Percentiles rank a stretch among this genome's conserved stretches.
phyloP scores from a whole-genome alignment of 1,140 invertebrate genomes.

The Lamellibrachia luymesi region DNA sequence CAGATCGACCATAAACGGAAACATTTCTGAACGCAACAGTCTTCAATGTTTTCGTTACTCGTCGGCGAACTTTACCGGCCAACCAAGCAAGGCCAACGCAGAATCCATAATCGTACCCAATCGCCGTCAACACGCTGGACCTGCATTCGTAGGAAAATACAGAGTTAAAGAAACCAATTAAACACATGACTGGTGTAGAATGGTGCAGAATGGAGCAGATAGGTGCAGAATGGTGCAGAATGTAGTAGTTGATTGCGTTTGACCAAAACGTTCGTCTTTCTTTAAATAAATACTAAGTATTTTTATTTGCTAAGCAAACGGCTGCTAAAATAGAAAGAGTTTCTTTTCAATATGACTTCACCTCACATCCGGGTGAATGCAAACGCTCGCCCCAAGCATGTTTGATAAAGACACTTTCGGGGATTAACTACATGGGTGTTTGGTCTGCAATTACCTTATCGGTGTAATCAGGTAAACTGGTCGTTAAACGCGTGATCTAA shows the following conservation, averaged over 20 bases:
- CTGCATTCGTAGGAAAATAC: neutral
- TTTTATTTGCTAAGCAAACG: neutral
- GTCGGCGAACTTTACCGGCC: neutral
- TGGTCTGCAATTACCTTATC: neutral
- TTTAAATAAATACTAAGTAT: neutral
- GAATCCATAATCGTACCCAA: neutral
- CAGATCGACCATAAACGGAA: neutral
- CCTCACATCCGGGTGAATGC: neutral
- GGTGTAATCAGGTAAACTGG: neutral
- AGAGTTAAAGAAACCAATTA: neutral
- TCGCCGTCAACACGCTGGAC: neutral
- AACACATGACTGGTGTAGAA: neutral
- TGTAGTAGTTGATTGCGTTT: neutral
- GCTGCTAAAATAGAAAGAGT: neutral
- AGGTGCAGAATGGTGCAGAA: neutral
- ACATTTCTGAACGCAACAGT: neutral
- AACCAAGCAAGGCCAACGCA: neutral
- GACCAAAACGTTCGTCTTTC: neutral
- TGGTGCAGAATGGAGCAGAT: neutral
- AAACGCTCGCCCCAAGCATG: neutral
- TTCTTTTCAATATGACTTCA: neutral
- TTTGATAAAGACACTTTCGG: neutral
- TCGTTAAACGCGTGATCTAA: neutral
- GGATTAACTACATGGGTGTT: neutral
- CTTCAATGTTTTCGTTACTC: neutral